Base-by-base conservation (phyloP, 2,888 invertebrate genomes). In the Drosophila sordidapex region DNA sequence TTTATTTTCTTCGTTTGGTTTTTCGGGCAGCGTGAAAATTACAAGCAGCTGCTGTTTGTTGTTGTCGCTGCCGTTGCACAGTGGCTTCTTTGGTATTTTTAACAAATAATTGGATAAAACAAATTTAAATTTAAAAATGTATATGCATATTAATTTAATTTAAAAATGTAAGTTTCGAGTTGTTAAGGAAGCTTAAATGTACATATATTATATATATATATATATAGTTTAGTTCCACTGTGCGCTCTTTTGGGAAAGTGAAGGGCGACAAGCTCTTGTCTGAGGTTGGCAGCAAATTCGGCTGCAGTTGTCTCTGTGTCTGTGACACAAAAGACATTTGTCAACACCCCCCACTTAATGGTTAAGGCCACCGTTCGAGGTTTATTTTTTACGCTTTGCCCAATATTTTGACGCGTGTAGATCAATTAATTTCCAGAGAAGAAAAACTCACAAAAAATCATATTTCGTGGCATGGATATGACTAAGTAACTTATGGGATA, bases 301-400 rank as follows among this genome's bases (percentile, higher is more conserved):
- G 21, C 66, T 66, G 70, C 70, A 70, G 49, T 77, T 64, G 76
- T 48, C 25, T 68, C 58, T 53, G 66, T 40, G 61, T 11, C 65
- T 56, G 75, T 58, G 81, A 70, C 87, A 84, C 88, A 90, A 84
- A 82, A 82, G 81, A 82, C 88, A 90, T 89, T 90, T 89, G 90
- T 89, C 90, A 91, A 88, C 91, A 89, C 83, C 83, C 81, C 79
- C 81, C 77, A 89, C 86, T 89, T 87, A 89, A 65, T 46, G 71
- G 38, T 29, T 63, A 40, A 61, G 75, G 63, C 70, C 65, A 70
- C 51, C 62, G 68, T 56, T 70, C 49, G 60, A 49, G 61, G 1
- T 40, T 60, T 13, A 29, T 57, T 15, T 48, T 52, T n/a, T 35
- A 21, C 56, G 49, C 49, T 54, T 62, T 63, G 49, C 64, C 61